These are phyloP conservation scores for Phalacrocorax carbo DNA, from an alignment of 2,113 vertebrate species.

Conservation along the genomic window DNA sequence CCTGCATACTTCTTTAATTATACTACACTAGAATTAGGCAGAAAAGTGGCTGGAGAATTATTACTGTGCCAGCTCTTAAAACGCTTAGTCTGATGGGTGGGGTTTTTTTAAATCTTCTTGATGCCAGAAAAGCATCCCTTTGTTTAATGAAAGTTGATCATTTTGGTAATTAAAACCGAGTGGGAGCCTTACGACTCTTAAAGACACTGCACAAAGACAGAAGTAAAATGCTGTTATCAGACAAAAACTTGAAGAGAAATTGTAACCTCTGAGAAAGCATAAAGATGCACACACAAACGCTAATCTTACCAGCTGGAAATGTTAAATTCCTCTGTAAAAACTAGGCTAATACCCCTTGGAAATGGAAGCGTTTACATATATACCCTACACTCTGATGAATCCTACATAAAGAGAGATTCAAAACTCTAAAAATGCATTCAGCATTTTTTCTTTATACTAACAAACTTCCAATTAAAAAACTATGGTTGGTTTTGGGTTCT, in stretches of 20 bases:
- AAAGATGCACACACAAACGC: background rate
- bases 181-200: background rate
- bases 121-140: background rate
- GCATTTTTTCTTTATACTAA: background rate
- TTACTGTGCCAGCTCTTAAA: background rate
- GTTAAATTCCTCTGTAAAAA: slow-evolving; percentile 32
- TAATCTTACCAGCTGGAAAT: slow-evolving; percentile 42
- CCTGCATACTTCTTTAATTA: background rate
- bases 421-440: background rate
- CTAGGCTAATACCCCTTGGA: slow-evolving; percentile 41
- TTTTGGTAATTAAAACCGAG: background rate
- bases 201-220: background rate
- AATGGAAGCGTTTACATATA: slow-evolving; percentile 22
- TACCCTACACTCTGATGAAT: slow-evolving; percentile 34
- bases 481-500: no score
- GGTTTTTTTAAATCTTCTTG: background rate
- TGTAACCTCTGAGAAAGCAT: background rate
- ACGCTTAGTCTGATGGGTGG: background rate
- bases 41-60: background rate
- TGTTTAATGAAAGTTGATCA: background rate
- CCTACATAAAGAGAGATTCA: slow-evolving; percentile 27
- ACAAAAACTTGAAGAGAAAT: slow-evolving; percentile 19
- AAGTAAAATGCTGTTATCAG: background rate
- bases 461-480: background rate
- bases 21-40: background rate